Conservation (phyloP, 2,888 invertebrate species). For the Drosophila leonis region DNA sequence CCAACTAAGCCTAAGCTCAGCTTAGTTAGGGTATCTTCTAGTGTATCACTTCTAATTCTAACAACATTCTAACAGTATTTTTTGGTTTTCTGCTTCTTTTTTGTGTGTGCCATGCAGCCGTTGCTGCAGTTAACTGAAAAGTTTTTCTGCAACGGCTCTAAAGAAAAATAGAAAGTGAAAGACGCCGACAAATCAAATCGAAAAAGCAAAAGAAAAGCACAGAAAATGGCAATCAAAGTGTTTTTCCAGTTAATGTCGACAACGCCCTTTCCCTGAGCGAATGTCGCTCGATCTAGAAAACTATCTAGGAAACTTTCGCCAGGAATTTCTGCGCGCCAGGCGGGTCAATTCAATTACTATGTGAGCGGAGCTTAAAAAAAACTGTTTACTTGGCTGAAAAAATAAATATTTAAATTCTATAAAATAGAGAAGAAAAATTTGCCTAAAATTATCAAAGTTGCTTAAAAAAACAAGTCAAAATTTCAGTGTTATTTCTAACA, state of each 20-base stretch:
- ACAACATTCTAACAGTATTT: slow-evolving; percentile 12
- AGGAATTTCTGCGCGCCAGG: slow-evolving; percentile 22
- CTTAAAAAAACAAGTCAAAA: neutral
- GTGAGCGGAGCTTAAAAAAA: neutral
- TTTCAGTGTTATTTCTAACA: neutral
- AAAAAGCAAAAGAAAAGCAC: slow-evolving; percentile 35
- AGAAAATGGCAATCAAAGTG: slow-evolving; percentile 67
- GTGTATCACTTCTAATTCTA: neutral
- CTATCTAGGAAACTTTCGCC: slow-evolving; percentile 57
- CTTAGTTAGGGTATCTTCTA: slow-evolving; percentile 2
- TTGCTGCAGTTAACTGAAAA: slow-evolving; percentile 41
- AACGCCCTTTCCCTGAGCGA: slow-evolving; percentile 73
- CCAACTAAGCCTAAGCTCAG: neutral
- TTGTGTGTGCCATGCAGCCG: slow-evolving; percentile 26
- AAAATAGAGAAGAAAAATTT: neutral
- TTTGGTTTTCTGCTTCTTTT: slow-evolving; percentile 23
- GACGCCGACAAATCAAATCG: slow-evolving; percentile 35
- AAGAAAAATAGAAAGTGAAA: slow-evolving; percentile 71
- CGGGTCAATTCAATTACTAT: slow-evolving; percentile 31
- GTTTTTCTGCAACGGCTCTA: slow-evolving; percentile 48
- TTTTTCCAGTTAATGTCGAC: slow-evolving; percentile 48
- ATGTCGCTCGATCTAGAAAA: slow-evolving; percentile 57
- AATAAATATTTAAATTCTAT: neutral
- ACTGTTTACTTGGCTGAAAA: neutral
- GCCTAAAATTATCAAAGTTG: neutral